A percentile compares a stretch with the other conserved stretches of the same genome.
phyloP scores from a whole-genome alignment of 2,888 invertebrate genomes.

The Philonicus albiceps region DNA sequence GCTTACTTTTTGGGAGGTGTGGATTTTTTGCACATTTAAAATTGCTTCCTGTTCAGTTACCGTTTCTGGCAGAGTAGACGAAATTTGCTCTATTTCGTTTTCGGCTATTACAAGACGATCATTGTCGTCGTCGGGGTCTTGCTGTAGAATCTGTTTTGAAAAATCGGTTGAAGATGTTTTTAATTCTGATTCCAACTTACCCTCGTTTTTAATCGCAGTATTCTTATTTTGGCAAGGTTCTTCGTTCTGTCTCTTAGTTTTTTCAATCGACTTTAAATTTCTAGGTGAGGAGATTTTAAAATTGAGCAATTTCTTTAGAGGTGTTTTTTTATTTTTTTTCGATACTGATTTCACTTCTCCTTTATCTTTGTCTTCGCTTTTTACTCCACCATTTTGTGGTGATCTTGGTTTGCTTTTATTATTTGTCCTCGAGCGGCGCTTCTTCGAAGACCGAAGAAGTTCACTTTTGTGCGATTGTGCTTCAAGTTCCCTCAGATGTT shows the following conservation, averaged over 20 bases:
- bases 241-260: background rate
- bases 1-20: background rate
- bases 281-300: background rate
- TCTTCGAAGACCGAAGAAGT: slow-evolving; percentile 45
- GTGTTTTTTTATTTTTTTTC: background rate
- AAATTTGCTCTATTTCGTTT: background rate
- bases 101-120: background rate
- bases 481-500: slow-evolving; percentile 58
- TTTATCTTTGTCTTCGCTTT: background rate
- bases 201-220: background rate
- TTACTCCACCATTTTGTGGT: background rate
- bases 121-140: background rate
- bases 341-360: background rate
- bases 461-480: slow-evolving; percentile 50
- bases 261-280: background rate
- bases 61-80: background rate
- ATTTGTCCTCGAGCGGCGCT: background rate
- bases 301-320: background rate
- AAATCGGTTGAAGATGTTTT: background rate
- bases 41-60: background rate
- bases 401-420: background rate
- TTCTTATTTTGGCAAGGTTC: background rate
- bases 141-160: background rate
- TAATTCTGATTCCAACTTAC: background rate
- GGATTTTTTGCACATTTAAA: background rate